Percentiles rank a stretch among this genome's conserved stretches.
Evolutionary conservation across 2,113 vertebrate genomes (phyloP).

Genomic region (Leuciscus idus): DNA sequence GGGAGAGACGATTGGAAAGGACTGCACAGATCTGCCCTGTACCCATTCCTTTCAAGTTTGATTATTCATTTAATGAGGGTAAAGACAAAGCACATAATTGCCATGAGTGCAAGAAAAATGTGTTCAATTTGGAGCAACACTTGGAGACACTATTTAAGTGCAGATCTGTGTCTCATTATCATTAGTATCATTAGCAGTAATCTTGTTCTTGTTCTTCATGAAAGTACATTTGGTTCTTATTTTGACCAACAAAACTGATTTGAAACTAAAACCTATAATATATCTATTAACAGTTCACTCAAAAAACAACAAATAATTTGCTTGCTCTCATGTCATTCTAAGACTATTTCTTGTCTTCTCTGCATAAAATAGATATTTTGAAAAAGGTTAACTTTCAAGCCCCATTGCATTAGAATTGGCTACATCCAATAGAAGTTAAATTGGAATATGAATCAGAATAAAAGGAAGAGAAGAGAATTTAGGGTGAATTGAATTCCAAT

Average conservation of each 20-base stretch:
- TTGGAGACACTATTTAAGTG: background rate
- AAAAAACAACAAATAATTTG: background rate
- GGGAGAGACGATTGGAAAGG: background rate
- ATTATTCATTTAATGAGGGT: background rate
- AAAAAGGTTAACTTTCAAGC: background rate
- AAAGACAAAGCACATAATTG: background rate
- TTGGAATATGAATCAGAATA: too few species aligned
- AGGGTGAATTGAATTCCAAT: too few species aligned
- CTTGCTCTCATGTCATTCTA: background rate
- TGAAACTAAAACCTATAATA: background rate
- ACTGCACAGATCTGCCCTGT: background rate
- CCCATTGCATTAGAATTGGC: too few species aligned
- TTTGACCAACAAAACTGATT: background rate
- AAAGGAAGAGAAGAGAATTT: too few species aligned
- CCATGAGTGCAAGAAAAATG: background rate
- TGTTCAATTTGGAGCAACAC: background rate
- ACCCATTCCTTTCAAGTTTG: background rate
- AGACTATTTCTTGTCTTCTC: background rate
- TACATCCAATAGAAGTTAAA: too few species aligned
- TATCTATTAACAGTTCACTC: background rate
- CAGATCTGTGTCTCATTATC: background rate
- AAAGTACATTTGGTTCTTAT: constrained; percentile 9
- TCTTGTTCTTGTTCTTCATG: background rate
- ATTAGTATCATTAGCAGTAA: background rate
- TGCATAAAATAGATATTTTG: background rate